Conservation (phyloP, 2,113 vertebrate genomes). For the Phocoena sinus region DNA sequence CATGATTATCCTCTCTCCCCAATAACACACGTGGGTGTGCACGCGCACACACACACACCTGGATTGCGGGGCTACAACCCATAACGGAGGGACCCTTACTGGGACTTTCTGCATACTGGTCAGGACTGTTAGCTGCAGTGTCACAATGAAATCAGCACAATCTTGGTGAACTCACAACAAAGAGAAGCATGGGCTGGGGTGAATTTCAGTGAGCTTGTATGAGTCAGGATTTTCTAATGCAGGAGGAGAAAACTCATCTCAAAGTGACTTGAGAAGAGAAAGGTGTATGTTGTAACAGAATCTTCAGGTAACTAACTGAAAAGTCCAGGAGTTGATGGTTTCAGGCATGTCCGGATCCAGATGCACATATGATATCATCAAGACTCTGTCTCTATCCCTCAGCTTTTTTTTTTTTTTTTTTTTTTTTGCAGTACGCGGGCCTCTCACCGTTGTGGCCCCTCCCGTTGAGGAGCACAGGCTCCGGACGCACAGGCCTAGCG, state of each 20-base stretch:
- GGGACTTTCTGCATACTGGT: not conserved
- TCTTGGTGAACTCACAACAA: not conserved
- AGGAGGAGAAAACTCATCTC: not conserved
- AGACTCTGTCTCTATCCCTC: not conserved
- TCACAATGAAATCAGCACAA: not conserved
- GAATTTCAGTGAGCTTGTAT: not conserved
- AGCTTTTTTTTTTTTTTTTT: no score
- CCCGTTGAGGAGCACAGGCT: no score
- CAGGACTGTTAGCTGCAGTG: not conserved
- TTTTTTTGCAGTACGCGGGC: no score
- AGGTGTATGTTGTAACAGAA: not conserved
- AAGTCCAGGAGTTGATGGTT: not conserved
- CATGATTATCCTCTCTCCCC: not conserved
- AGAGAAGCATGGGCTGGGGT: accelerated
- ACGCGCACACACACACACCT: not conserved
- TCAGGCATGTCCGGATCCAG: not conserved
- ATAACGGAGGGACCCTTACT: not conserved
- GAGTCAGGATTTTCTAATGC: not conserved
- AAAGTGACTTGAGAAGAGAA: not conserved
- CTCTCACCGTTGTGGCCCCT: no score
- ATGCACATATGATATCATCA: no score
- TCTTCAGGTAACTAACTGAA: not conserved
- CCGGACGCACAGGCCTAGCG: no score
- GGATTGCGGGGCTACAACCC: no score
- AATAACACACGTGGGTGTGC: not conserved